Conservation (phyloP, 37 sponge, comb jelly and placozoan genomes). For the Tethya wilhelma region DNA sequence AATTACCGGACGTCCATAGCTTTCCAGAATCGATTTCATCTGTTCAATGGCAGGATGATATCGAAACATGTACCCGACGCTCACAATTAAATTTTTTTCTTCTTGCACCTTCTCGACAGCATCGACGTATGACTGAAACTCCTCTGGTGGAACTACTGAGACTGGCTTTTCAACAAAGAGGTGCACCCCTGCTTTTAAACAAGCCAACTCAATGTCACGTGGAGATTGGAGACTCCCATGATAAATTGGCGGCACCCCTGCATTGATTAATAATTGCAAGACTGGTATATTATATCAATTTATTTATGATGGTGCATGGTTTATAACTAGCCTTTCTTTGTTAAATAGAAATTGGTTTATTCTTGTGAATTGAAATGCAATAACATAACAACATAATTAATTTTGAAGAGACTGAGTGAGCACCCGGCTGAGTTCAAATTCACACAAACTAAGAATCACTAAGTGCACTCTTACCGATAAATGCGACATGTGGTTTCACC, state of each 20-base stretch:
- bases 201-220: constrained; percentile 70
- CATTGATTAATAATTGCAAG: too few relatives aligned
- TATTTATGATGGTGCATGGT: background rate
- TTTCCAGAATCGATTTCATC: constrained; percentile 42
- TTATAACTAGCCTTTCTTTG: background rate
- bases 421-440: too few relatives aligned
- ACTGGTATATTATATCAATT: too few relatives aligned
- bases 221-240: constrained; percentile 62
- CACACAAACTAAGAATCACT: too few relatives aligned
- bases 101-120: constrained; percentile 33
- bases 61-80: constrained; percentile 90
- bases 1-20: constrained; percentile 46
- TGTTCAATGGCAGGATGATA: constrained; percentile 83
- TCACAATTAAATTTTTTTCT: constrained; percentile 38
- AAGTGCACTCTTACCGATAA: constrained; percentile 80
- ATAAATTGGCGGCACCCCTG: constrained; percentile 78
- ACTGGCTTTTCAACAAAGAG: constrained; percentile 90
- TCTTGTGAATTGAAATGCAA: background rate
- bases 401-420: too few relatives aligned
- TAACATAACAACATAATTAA: background rate
- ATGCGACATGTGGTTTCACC: constrained; percentile 56
- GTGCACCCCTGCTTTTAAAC: constrained; percentile 72
- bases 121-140: constrained; percentile 52
- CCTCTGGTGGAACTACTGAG: constrained; percentile 71
- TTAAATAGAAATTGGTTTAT: background rate